Conservation (phyloP, 2,113 vertebrate genomes). For the Procavia capensis region DNA sequence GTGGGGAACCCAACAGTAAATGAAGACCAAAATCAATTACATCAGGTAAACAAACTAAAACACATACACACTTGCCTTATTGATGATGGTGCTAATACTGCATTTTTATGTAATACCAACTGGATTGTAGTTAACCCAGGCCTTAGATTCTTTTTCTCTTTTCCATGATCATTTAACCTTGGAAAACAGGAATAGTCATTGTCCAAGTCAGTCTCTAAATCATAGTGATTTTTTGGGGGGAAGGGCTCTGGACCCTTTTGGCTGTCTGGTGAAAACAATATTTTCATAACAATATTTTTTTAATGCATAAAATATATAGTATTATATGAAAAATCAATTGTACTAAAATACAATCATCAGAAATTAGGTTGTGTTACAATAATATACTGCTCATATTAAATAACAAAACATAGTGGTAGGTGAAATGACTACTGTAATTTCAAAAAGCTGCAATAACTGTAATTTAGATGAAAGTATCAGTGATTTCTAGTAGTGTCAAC, state of each 20-base stretch:
- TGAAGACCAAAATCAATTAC: slow-evolving; percentile 34
- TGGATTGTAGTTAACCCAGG: neutral
- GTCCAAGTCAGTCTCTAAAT: slow-evolving; percentile 18
- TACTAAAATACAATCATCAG: neutral
- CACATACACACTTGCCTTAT: neutral
- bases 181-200: neutral
- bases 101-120: neutral
- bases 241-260: neutral
- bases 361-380: neutral
- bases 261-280: neutral
- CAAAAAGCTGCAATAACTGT: neutral
- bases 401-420: neutral
- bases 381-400: neutral
- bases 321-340: slow-evolving; percentile 17
- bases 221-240: neutral
- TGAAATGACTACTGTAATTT: neutral
- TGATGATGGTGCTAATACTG: neutral
- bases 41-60: neutral
- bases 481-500: neutral
- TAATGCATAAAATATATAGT: neutral
- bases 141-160: neutral
- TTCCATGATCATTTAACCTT: neutral
- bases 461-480: neutral
- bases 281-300: slow-evolving; percentile 41
- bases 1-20: neutral